A percentile compares a stretch with the other conserved stretches of the same genome.
Evolutionary conservation across 2,888 invertebrate species (phyloP).

Genomic region (Synergus umbraculus): DNA sequence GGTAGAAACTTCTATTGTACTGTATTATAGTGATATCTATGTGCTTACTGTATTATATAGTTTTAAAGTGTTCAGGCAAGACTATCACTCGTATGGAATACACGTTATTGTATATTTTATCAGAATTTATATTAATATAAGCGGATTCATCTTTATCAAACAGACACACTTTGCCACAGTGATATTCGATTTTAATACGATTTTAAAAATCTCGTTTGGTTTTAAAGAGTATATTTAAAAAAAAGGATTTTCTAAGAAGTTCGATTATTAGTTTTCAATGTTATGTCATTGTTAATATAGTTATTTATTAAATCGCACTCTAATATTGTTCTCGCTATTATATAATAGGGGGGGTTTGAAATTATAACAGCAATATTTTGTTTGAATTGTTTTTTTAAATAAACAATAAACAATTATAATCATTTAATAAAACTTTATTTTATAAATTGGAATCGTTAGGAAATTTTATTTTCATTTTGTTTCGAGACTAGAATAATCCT

Average conservation of each 20-base stretch:
- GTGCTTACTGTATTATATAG: constrained; percentile 75
- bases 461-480: too few species aligned
- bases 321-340: constrained; percentile 44
- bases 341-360: background rate
- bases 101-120: constrained; percentile 69
- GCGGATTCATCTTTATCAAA: constrained; percentile 69
- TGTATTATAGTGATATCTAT: constrained; percentile 73
- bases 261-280: constrained; percentile 57
- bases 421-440: too few species aligned
- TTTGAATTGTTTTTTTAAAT: too few species aligned
- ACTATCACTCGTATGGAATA: constrained; percentile 62
- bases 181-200: constrained; percentile 53
- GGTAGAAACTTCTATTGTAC: constrained; percentile 70
- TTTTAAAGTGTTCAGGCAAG: constrained; percentile 68
- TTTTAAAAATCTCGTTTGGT: background rate
- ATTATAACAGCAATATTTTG: background rate
- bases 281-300: constrained; percentile 57
- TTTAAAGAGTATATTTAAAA: constrained; percentile 46
- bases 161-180: constrained; percentile 55
- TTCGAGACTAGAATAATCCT: too few species aligned
- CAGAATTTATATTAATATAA: constrained; percentile 59
- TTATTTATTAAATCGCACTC: constrained; percentile 62
- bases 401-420: too few species aligned
- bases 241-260: constrained; percentile 51
- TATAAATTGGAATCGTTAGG: too few species aligned